Percentiles rank a stretch among this genome's conserved stretches.
phyloP scores from a whole-genome alignment of 2,113 vertebrate genomes.

The Ceyx margarethae region DNA sequence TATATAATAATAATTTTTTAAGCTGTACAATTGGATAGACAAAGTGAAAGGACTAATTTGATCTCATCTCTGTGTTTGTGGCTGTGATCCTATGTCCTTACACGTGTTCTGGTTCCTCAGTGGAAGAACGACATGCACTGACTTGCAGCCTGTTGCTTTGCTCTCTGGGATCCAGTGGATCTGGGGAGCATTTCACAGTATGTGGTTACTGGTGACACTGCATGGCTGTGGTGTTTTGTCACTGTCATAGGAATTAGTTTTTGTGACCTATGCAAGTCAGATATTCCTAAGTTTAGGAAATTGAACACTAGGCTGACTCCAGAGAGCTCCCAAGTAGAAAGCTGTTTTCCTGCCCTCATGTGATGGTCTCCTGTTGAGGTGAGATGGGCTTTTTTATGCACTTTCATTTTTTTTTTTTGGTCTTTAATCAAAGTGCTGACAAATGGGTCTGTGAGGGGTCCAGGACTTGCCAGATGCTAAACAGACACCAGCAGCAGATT shows the following conservation, averaged over 20 bases:
- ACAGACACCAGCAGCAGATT: neutral
- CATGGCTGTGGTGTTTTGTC: neutral
- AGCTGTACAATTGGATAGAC: neutral
- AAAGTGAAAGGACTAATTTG: neutral
- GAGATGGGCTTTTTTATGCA: neutral
- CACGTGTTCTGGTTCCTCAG: neutral
- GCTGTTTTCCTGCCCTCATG: neutral
- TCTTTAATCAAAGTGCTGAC: neutral
- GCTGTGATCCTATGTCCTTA: neutral
- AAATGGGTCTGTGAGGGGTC: neutral
- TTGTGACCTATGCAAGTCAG: neutral
- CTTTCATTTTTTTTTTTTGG: neutral
- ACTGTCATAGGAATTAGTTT: neutral
- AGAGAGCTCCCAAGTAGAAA: neutral
- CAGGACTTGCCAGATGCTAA: neutral
- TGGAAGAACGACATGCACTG: neutral
- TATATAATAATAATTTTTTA: neutral
- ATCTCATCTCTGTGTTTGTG: neutral
- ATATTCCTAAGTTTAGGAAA: neutral
- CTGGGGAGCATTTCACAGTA: neutral
- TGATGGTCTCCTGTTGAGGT: neutral
- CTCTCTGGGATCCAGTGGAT: neutral
- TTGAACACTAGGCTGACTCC: neutral
- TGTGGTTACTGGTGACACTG: neutral
- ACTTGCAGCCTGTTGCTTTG: neutral